Evolutionary conservation across 2,888 invertebrate species (phyloP).

Genomic region (Drosophila planitibia): DNA sequence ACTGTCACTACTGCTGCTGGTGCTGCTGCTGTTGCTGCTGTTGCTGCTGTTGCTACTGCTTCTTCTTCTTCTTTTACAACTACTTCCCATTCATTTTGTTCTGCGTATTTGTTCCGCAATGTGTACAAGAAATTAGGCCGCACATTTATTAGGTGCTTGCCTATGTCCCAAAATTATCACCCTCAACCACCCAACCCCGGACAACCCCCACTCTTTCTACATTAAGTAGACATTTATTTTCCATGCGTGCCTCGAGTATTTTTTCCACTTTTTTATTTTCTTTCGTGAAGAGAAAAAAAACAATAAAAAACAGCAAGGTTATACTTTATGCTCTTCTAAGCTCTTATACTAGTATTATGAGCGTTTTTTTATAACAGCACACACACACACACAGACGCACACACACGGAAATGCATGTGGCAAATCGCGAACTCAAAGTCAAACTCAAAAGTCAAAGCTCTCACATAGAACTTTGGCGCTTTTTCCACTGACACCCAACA

Average conservation of each 20-base stretch:
- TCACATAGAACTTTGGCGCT: slow-evolving; percentile 8
- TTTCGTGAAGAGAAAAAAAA: slow-evolving; percentile 5
- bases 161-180: neutral
- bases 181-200: neutral
- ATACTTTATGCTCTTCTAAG: slow-evolving; percentile 10
- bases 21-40: neutral
- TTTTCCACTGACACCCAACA: slow-evolving; percentile 2
- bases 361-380: slow-evolving; percentile 15
- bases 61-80: neutral
- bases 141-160: slow-evolving; percentile 17
- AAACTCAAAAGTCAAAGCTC: slow-evolving; percentile 36
- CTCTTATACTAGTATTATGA: slow-evolving; percentile 33
- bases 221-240: slow-evolving; percentile 26
- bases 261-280: slow-evolving; percentile 3
- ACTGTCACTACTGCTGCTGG: slow-evolving; percentile 23
- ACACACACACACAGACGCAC: slow-evolving; percentile 3
- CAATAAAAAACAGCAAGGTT: slow-evolving; percentile 5
- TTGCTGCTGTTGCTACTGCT: neutral
- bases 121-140: slow-evolving; percentile 26
- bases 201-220: neutral
- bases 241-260: slow-evolving; percentile 15
- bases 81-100: slow-evolving; percentile 20
- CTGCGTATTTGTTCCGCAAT: slow-evolving; percentile 34
- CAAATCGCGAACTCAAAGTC: slow-evolving; percentile 25
- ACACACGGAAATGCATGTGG: slow-evolving; percentile 37